phyloP scores from a whole-genome alignment of 2,888 invertebrate genomes.

The Eupeodes luniger region DNA sequence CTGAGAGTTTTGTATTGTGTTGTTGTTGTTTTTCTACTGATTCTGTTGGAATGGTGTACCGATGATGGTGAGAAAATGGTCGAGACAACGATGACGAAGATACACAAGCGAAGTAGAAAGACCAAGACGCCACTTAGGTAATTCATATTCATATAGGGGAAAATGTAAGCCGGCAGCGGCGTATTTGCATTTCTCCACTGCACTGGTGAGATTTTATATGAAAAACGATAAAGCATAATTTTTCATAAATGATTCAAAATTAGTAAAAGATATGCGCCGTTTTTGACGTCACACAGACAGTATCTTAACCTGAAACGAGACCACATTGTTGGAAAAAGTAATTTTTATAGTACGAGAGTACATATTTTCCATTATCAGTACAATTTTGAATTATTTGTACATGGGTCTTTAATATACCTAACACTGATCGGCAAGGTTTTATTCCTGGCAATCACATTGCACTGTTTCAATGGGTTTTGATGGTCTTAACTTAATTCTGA shows the following conservation, averaged over 20 bases:
- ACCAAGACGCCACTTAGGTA: slow-evolving; percentile 31
- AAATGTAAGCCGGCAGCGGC: slow-evolving; percentile 63
- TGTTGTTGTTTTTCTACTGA: slow-evolving; percentile 28
- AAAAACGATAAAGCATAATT: slow-evolving; percentile 38
- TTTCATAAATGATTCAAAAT: slow-evolving; percentile 45
- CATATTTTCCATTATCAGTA: too few relatives aligned
- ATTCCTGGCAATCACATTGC: too few relatives aligned
- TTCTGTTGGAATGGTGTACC: slow-evolving; percentile 52
- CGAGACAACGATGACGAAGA: not conserved
- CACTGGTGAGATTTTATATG: slow-evolving; percentile 11
- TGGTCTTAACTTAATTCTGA: too few relatives aligned
- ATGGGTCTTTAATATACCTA: too few relatives aligned
- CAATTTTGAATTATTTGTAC: too few relatives aligned
- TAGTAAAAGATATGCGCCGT: too few relatives aligned
- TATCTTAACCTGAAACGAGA: too few relatives aligned
- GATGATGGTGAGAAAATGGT: slow-evolving; percentile 46
- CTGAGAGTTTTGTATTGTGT: slow-evolving; percentile 19
- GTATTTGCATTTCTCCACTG: slow-evolving; percentile 59
- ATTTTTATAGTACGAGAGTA: too few relatives aligned
- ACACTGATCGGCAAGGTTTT: too few relatives aligned
- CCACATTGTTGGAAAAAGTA: too few relatives aligned
- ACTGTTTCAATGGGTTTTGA: too few relatives aligned
- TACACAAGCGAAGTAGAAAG: slow-evolving; percentile 33
- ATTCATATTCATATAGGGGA: slow-evolving; percentile 69
- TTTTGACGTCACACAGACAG: too few relatives aligned